Conservation (phyloP, 2,888 invertebrate species). For the Sesia bembeciformis region DNA sequence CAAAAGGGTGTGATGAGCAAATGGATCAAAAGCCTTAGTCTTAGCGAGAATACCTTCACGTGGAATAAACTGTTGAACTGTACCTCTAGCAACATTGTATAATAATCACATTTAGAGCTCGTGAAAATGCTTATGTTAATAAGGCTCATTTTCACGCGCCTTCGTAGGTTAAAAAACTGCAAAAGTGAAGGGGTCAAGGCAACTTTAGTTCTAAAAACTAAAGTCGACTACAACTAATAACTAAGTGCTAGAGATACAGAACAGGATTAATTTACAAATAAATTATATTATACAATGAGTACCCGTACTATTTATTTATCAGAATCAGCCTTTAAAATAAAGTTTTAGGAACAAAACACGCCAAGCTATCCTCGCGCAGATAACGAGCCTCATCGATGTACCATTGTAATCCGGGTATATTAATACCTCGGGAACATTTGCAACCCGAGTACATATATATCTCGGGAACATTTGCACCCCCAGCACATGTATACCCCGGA, state of each 20-base stretch:
- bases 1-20: background rate
- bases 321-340: constrained; percentile 67
- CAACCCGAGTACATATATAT: no score
- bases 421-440: no score
- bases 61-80: constrained; percentile 6
- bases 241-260: background rate
- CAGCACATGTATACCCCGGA: no score
- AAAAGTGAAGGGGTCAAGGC: no score
- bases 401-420: background rate
- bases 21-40: constrained; percentile 7
- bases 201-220: no score
- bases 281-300: constrained; percentile 19
- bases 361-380: constrained; percentile 45
- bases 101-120: no score
- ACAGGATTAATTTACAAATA: constrained; percentile 15
- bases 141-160: no score
- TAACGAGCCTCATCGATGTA: background rate
- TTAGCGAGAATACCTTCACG: constrained; percentile 48
- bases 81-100: no score
- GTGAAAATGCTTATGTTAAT: no score
- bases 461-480: no score
- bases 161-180: no score
- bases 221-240: no score
- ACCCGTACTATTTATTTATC: constrained; percentile 59
- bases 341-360: constrained; percentile 64